phyloP scores from a whole-genome alignment of 1,140 invertebrate genomes.

The Brachionus manjavacas region DNA sequence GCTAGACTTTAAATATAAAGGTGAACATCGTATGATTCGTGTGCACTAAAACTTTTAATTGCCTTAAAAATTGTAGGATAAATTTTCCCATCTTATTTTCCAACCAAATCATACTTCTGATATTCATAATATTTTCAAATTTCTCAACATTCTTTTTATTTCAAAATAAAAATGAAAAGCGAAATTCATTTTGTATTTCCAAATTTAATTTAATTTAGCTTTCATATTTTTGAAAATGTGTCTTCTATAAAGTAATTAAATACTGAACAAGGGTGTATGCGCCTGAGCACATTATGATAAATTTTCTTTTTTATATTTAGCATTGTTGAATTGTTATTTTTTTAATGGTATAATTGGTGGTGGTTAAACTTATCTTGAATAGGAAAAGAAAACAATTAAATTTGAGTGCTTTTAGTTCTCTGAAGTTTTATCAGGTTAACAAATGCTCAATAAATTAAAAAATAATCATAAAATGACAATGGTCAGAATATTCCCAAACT shows the following conservation, averaged over 20 bases:
- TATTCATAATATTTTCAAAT: background rate
- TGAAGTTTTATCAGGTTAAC: background rate
- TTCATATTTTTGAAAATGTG: background rate
- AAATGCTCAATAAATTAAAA: background rate
- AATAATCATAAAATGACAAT: background rate
- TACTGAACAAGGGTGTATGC: background rate
- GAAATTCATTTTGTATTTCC: background rate
- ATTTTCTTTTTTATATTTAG: background rate
- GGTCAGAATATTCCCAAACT: background rate
- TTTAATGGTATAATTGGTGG: background rate
- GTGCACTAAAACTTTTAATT: background rate
- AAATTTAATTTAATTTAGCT: background rate
- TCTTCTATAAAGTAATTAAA: background rate
- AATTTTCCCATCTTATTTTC: background rate
- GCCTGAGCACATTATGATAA: conserved; percentile 1
- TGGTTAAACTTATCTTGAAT: background rate
- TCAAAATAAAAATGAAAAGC: background rate
- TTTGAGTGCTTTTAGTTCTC: background rate
- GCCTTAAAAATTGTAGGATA: background rate
- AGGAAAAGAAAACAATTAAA: background rate
- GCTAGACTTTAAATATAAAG: background rate
- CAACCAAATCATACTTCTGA: background rate
- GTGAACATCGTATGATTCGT: background rate
- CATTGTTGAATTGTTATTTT: background rate
- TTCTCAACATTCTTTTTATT: background rate